These are phyloP conservation scores for Masnerella sp. DNA, from an alignment of 2,888 invertebrate genomes.

Conservation along the genomic window DNA sequence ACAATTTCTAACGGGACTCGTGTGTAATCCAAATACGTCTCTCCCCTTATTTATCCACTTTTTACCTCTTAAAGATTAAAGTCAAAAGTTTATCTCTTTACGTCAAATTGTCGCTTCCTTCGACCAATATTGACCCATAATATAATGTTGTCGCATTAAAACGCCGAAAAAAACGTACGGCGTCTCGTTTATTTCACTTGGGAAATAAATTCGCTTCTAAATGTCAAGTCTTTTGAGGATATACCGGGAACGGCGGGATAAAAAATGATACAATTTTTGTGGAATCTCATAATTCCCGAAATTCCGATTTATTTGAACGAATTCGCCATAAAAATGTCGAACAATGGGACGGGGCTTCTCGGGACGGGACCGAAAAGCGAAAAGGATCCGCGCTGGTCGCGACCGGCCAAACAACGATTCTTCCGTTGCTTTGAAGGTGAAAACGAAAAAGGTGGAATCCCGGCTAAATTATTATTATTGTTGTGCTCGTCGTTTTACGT, in stretches of 20 bases:
- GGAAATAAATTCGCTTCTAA: too few species aligned
- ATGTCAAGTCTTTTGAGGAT: constrained; percentile 22
- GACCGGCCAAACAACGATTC: constrained; percentile 24
- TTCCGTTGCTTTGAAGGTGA: constrained; percentile 26
- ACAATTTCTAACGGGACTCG: constrained; percentile 41
- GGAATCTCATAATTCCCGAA: constrained; percentile 36
- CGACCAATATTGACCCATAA: too few species aligned
- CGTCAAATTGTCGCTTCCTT: too few species aligned
- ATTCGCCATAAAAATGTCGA: constrained; percentile 41
- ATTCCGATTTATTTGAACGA: constrained; percentile 34
- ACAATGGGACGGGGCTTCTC: constrained; percentile 42
- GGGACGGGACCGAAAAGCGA: constrained; percentile 24
- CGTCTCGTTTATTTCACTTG: too few species aligned
- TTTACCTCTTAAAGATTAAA: neutral
- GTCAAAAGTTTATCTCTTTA: neutral
- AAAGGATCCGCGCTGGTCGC: constrained; percentile 19
- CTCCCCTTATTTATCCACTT: too few species aligned
- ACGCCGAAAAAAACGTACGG: too few species aligned
- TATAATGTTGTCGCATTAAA: too few species aligned
- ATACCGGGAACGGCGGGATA: constrained; percentile 18
- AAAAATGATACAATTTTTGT: constrained; percentile 39
- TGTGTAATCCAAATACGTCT: constrained; percentile 28
- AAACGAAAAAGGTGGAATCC: constrained; percentile 16
- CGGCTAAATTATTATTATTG: constrained; percentile 10
- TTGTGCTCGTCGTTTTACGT: too few species aligned